Percentiles rank a stretch among this genome's conserved stretches.
Conservation (phyloP, 2,113 vertebrate species). For the Xenotilapia flavipinnis region DNA sequence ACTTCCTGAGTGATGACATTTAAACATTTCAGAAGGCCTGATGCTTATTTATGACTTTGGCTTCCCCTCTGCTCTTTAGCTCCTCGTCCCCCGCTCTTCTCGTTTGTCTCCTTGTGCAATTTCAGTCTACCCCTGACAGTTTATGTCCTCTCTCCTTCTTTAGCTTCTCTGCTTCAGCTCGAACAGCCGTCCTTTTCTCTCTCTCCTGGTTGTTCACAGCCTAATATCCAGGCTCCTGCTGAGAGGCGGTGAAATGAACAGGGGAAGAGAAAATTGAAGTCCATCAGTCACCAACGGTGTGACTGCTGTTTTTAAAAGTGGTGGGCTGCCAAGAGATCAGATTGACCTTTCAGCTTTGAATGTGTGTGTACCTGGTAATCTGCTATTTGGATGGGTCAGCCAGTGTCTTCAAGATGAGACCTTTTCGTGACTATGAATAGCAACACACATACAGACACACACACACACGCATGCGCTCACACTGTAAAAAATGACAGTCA, state of each 20-base stretch:
- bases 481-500: not conserved
- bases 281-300: constrained; percentile 38
- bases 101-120: not conserved
- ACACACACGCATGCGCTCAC: not conserved
- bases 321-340: constrained; percentile 26
- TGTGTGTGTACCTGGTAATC: constrained; percentile 16
- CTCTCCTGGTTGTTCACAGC: not conserved
- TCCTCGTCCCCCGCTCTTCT: not conserved
- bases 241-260: constrained; percentile 29
- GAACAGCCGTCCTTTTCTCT: not conserved
- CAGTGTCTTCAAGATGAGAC: constrained; percentile 14
- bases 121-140: not conserved
- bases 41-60: not conserved
- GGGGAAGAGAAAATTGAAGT: constrained; percentile 45
- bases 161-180: not conserved
- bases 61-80: not conserved
- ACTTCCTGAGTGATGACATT: not conserved
- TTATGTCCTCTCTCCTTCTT: not conserved
- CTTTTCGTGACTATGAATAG: not conserved
- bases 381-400: constrained; percentile 27
- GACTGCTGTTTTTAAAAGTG: constrained; percentile 26
- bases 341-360: constrained; percentile 42
- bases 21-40: not conserved
- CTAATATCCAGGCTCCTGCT: constrained; percentile 34
- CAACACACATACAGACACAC: not conserved